These are phyloP conservation scores for Alentia gelatinosa DNA, from an alignment of 2,888 invertebrate genomes.

Conservation along the genomic window DNA sequence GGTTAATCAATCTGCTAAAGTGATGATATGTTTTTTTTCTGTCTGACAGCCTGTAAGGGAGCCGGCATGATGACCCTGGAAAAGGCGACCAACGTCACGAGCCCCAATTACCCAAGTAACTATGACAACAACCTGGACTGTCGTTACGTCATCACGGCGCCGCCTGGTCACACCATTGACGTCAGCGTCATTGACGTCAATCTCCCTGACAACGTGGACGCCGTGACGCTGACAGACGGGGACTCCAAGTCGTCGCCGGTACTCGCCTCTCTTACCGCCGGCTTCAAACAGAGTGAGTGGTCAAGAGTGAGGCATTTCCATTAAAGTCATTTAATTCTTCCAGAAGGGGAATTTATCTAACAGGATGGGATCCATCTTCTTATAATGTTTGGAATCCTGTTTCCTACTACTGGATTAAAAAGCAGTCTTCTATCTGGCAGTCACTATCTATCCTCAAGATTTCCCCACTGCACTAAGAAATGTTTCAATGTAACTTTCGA, in stretches of 20 bases:
- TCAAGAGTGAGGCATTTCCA: too few species aligned
- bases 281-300: conserved; percentile 6
- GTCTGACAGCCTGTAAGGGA: background rate
- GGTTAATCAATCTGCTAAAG: too few species aligned
- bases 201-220: background rate
- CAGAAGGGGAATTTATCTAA: too few species aligned
- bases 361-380: too few species aligned
- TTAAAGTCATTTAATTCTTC: too few species aligned
- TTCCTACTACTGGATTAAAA: too few species aligned
- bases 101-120: conserved; percentile 33
- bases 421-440: too few species aligned
- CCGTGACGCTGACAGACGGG: background rate
- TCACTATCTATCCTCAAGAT: too few species aligned
- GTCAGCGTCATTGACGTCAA: background rate
- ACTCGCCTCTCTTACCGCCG: background rate
- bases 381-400: too few species aligned
- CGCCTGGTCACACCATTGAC: background rate
- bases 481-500: too few species aligned
- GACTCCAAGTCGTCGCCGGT: background rate
- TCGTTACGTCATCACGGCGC: conserved; percentile 40
- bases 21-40: too few species aligned
- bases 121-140: conserved; percentile 47
- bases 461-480: too few species aligned
- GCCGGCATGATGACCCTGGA: background rate
- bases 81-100: background rate